phyloP scores from a whole-genome alignment of 2,797 vertebrate genomes.

The Silurus lanzhouensis region DNA sequence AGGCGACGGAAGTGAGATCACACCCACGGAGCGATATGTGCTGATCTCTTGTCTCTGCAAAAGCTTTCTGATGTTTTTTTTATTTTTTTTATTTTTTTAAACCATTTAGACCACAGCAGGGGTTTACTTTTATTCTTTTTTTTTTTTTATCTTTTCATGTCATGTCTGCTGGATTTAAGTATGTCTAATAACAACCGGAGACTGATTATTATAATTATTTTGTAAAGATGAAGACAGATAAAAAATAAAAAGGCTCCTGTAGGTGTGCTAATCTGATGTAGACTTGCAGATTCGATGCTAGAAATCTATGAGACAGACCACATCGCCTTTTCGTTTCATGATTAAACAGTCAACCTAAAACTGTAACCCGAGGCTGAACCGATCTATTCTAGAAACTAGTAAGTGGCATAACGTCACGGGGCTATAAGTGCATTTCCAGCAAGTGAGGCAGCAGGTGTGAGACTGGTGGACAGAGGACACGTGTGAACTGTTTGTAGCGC shows the following conservation, averaged over 20 bases:
- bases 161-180: not conserved
- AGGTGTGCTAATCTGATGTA: slow-evolving; percentile 36
- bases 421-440: slow-evolving; percentile 39
- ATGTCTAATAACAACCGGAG: not conserved
- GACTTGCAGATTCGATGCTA: not conserved
- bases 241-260: not conserved
- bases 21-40: not conserved
- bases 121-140: not conserved
- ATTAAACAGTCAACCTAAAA: slow-evolving; percentile 6
- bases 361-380: not conserved
- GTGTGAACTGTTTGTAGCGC: slow-evolving; percentile 13
- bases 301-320: slow-evolving; percentile 7
- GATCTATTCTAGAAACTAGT: slow-evolving; percentile 35
- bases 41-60: slow-evolving; percentile 16
- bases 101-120: slow-evolving; percentile 10
- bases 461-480: not conserved
- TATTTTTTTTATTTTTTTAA: not conserved
- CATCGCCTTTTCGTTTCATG: not conserved
- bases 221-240: not conserved
- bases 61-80: not conserved
- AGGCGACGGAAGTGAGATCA: slow-evolving; percentile 27
- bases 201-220: not conserved
- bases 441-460: slow-evolving; percentile 35
- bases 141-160: not conserved
- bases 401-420: slow-evolving; percentile 10